Conservation (phyloP, 2,113 vertebrate species). For the Trichomycterus rosablanca region DNA sequence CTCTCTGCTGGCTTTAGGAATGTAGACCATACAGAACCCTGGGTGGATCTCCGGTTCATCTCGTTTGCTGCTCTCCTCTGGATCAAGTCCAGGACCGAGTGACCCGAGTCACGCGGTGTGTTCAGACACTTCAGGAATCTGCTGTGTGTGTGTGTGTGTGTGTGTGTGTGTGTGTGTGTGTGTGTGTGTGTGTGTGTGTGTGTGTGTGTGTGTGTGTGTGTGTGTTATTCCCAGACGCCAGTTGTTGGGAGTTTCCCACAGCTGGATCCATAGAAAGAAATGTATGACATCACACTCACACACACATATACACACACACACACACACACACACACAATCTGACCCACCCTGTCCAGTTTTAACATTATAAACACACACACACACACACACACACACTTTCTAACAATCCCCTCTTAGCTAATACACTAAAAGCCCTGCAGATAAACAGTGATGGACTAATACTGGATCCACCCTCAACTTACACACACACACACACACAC, state of each 20-base stretch:
- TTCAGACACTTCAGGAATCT: too few relatives aligned
- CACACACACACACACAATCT: conserved; percentile 15
- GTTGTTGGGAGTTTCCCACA: conserved; percentile 65
- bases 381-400: conserved; percentile 6
- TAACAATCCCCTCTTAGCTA: neutral
- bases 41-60: too few relatives aligned
- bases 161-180: too few relatives aligned
- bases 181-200: too few relatives aligned
- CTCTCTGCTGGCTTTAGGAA: too few relatives aligned
- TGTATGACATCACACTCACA: conserved; percentile 63
- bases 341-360: conserved; percentile 10
- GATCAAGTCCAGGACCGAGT: too few relatives aligned
- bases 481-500: neutral
- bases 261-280: conserved; percentile 58
- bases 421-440: conserved; percentile 6
- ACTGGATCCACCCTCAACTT: neutral
- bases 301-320: neutral
- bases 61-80: too few relatives aligned
- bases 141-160: too few relatives aligned
- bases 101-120: too few relatives aligned
- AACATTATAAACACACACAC: conserved; percentile 7
- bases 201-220: conserved; percentile 17
- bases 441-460: conserved; percentile 1
- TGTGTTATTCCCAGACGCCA: conserved; percentile 67
- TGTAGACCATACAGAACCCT: too few relatives aligned